Evolutionary conservation across 2,888 invertebrate species (phyloP).

Genomic region (Agriopis aurantiaria): DNA sequence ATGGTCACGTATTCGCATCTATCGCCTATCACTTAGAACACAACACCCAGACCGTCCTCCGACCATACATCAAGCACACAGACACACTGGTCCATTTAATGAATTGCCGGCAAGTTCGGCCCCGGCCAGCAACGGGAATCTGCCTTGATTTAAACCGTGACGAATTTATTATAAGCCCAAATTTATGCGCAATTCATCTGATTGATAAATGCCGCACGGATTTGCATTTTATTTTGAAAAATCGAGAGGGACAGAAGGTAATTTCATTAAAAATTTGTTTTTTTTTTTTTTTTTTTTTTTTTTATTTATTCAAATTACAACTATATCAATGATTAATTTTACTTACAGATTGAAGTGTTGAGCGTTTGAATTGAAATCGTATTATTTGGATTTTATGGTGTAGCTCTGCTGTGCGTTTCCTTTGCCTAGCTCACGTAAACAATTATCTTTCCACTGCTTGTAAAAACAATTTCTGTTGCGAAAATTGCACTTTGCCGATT

Average conservation of each 20-base stretch:
- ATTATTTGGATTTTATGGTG: background rate
- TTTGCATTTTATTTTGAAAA: slow-evolving; percentile 30
- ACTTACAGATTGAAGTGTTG: slow-evolving; percentile 9
- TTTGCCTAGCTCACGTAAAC: too few relatives aligned
- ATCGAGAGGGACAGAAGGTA: slow-evolving; percentile 4
- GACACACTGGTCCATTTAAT: slow-evolving; percentile 77
- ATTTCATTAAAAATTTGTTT: slow-evolving; percentile 25
- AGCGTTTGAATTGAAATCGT: slow-evolving; percentile 27
- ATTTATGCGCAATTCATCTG: slow-evolving; percentile 43
- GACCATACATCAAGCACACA: slow-evolving; percentile 74
- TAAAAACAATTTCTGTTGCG: too few relatives aligned
- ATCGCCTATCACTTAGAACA: slow-evolving; percentile 25
- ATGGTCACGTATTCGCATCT: slow-evolving; percentile 36
- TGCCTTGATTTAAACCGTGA: slow-evolving; percentile 68
- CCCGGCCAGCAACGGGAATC: slow-evolving; percentile 61
- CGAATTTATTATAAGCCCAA: slow-evolving; percentile 54
- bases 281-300: too few relatives aligned
- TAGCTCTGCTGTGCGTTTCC: too few relatives aligned
- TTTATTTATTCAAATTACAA: too few relatives aligned
- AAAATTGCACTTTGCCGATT: too few relatives aligned
- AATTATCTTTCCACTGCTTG: too few relatives aligned
- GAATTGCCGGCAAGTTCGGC: slow-evolving; percentile 70
- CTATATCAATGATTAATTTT: slow-evolving; percentile 31
- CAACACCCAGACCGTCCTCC: slow-evolving; percentile 54
- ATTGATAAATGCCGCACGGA: slow-evolving; percentile 40